phyloP scores from a whole-genome alignment of 35 echinoderm and acorn worm genomes.

The Holothuria glaberrima region DNA sequence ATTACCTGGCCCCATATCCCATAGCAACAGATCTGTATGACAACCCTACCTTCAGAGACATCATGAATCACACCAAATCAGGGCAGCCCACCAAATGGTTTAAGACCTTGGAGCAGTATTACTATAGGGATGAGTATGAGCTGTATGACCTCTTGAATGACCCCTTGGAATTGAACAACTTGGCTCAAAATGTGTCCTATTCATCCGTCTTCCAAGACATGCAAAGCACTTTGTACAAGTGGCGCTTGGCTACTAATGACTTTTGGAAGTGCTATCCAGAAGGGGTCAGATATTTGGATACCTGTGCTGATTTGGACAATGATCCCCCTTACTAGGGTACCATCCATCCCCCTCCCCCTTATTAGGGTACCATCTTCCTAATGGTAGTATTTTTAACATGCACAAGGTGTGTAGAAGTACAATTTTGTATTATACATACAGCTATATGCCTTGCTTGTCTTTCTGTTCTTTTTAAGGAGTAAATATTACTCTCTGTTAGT shows the following conservation, averaged over 20 bases:
- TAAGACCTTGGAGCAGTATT: constrained; percentile 87
- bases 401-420: too few relatives aligned
- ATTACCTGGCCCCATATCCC: constrained; percentile 73
- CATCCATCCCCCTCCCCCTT: too few relatives aligned
- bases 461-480: too few relatives aligned
- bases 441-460: too few relatives aligned
- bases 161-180: constrained; percentile 77
- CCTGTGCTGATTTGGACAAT: constrained; percentile 52
- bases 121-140: constrained; percentile 89
- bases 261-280: constrained; percentile 84
- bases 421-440: too few relatives aligned
- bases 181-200: constrained; percentile 63
- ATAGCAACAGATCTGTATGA: constrained; percentile 81
- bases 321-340: constrained; percentile 1
- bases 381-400: too few relatives aligned
- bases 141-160: constrained; percentile 77
- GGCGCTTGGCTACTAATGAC: constrained; percentile 77
- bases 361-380: too few relatives aligned
- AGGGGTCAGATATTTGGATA: constrained; percentile 54
- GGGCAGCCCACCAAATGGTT: constrained; percentile 77
- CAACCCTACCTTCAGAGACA: constrained; percentile 77
- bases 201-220: constrained; percentile 38
- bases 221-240: constrained; percentile 54
- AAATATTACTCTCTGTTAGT: too few relatives aligned
- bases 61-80: constrained; percentile 70